phyloP scores from a whole-genome alignment of 2,888 invertebrate genomes.

The Trachelus tabidus region DNA sequence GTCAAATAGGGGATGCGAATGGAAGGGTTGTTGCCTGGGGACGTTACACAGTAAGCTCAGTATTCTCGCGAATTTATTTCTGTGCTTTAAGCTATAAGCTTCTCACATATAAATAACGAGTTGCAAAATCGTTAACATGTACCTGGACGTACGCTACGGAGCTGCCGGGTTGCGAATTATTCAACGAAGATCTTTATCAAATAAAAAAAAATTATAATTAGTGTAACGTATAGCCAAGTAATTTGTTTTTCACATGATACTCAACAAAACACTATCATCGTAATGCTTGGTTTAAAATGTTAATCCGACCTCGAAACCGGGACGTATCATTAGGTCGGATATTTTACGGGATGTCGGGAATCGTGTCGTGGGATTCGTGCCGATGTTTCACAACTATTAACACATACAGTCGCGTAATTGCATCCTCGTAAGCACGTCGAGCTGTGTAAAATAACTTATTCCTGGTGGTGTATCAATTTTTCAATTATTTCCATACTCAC shows the following conservation, averaged over 20 bases:
- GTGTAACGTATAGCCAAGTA: not conserved
- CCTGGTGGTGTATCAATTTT: not conserved
- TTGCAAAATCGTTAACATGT: not conserved
- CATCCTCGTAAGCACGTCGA: not conserved
- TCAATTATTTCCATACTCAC: not conserved
- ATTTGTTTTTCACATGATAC: not conserved
- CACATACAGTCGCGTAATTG: not conserved
- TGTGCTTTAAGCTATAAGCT: not conserved
- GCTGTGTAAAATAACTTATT: not conserved
- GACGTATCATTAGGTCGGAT: not conserved
- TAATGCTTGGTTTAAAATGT: constrained; percentile 4
- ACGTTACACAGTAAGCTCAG: not conserved
- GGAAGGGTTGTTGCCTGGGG: not conserved
- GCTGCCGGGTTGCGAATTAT: not conserved
- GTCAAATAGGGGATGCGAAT: not conserved
- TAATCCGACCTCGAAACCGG: constrained; percentile 6
- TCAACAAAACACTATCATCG: not conserved
- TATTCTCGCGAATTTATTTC: not conserved
- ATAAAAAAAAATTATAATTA: not conserved
- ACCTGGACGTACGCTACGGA: not conserved
- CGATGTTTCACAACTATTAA: not conserved
- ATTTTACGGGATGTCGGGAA: not conserved
- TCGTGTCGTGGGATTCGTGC: not conserved
- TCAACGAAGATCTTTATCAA: not conserved
- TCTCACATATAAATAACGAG: not conserved